phyloP scores from a whole-genome alignment of 2,888 invertebrate genomes.

The Synergus itoensis region DNA sequence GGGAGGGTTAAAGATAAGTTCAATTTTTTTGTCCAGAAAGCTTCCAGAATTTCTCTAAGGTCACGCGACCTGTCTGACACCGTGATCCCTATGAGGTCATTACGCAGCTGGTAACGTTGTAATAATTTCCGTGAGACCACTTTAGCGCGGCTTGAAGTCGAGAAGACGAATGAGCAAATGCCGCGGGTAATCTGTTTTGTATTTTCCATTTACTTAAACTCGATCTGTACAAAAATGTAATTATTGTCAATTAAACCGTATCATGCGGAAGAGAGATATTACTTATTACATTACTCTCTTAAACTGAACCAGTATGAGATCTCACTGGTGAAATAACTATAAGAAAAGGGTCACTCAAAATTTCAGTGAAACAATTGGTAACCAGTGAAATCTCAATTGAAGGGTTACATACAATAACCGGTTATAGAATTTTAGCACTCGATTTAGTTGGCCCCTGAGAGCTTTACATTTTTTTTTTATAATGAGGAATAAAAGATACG shows the following conservation, averaged over 20 bases:
- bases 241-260: constrained; percentile 8
- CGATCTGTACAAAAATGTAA: not conserved
- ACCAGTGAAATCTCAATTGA: too few species aligned
- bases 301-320: too few species aligned
- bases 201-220: constrained; percentile 51
- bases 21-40: constrained; percentile 48
- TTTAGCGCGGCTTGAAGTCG: constrained; percentile 53
- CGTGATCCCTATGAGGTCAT: constrained; percentile 61
- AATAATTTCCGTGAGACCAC: constrained; percentile 49
- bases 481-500: too few species aligned
- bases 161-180: constrained; percentile 60
- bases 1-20: too few species aligned
- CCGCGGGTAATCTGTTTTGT: constrained; percentile 56
- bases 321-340: too few species aligned
- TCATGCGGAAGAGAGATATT: not conserved
- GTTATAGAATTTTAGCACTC: too few species aligned
- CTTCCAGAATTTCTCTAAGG: constrained; percentile 59
- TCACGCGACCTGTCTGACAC: constrained; percentile 57
- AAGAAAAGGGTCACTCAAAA: too few species aligned
- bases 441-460: too few species aligned
- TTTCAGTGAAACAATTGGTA: too few species aligned
- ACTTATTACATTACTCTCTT: too few species aligned
- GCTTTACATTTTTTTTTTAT: too few species aligned
- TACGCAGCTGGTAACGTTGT: constrained; percentile 64
- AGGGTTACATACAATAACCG: too few species aligned